Evolutionary conservation across 2,888 invertebrate species (phyloP).

Genomic region (Margaritifera margaritifera): DNA sequence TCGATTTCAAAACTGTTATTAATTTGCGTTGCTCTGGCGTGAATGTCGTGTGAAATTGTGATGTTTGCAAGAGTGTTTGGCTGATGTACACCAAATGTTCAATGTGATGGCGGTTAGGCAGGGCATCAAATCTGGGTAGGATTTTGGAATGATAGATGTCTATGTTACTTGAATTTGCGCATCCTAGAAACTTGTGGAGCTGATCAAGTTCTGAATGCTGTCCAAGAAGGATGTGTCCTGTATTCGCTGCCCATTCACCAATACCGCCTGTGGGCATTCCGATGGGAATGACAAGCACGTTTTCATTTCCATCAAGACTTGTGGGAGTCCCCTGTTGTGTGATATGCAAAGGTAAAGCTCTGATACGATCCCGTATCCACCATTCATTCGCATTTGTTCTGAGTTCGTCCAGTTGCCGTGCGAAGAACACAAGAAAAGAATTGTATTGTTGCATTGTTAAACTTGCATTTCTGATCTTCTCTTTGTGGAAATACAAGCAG

Average conservation of each 20-base stretch:
- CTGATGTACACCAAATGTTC: constrained; percentile 10
- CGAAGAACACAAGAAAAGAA: constrained; percentile 1
- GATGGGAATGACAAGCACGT: constrained; percentile 24
- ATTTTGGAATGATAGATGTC: constrained; percentile 7
- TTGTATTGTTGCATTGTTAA: constrained; percentile 1
- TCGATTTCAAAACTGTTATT: constrained; percentile 2
- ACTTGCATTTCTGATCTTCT: neutral
- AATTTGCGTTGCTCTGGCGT: neutral
- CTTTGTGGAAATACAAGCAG: constrained; percentile 7
- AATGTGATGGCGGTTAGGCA: constrained; percentile 3
- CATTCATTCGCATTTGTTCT: neutral
- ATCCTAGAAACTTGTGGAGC: constrained; percentile 5
- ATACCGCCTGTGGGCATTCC: constrained; percentile 26
- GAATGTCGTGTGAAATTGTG: no score
- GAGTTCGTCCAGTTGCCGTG: neutral
- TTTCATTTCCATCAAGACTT: neutral
- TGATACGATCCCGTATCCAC: neutral
- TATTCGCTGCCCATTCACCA: constrained; percentile 19
- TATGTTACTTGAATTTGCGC: neutral
- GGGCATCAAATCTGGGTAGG: constrained; percentile 6
- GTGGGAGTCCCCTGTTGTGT: constrained; percentile 9
- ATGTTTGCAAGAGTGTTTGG: neutral
- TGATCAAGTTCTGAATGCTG: neutral
- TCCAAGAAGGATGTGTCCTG: constrained; percentile 15
- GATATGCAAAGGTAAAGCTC: constrained; percentile 11